Conservation (phyloP, 2,888 invertebrate genomes). For the Coleophora flavipennella region DNA sequence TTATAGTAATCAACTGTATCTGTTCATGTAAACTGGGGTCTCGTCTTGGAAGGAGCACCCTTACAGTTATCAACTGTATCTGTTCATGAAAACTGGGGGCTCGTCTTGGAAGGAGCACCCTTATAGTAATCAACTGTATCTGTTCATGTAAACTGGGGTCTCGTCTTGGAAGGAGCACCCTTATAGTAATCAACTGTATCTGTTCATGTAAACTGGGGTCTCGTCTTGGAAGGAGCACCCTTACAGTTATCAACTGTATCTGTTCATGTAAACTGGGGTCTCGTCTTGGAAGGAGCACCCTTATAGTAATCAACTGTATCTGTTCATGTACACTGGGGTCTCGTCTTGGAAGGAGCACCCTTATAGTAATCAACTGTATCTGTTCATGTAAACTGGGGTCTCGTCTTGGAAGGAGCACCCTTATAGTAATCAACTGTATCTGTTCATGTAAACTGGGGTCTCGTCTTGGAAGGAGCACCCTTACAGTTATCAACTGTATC, state of each 20-base stretch:
- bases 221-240: not conserved
- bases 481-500: too few species aligned
- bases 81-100: not conserved
- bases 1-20: not conserved
- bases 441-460: not conserved
- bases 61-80: too few species aligned
- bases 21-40: not conserved
- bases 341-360: not conserved
- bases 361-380: not conserved
- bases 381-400: not conserved
- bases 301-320: not conserved
- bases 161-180: not conserved
- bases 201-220: not conserved
- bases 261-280: not conserved
- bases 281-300: not conserved
- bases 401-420: not conserved
- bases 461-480: not conserved
- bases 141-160: not conserved
- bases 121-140: not conserved
- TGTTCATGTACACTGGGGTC: not conserved
- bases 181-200: not conserved
- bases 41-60: not conserved
- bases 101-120: not conserved
- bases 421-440: not conserved
- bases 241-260: too few species aligned